phyloP scores from a whole-genome alignment of 2,888 invertebrate genomes.

The Drosophila infuscata region DNA sequence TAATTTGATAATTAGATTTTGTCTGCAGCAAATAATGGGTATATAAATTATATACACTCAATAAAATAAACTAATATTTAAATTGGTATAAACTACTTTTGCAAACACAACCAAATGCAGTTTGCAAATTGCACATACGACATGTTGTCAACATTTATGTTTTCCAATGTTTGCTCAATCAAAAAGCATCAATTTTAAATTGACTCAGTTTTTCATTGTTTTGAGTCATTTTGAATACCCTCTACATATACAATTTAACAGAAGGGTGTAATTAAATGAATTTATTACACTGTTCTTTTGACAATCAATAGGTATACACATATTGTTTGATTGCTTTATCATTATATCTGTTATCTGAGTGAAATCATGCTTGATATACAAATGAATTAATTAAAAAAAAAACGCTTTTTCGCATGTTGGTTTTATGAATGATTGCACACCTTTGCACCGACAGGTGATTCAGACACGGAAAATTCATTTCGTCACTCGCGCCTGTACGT shows the following conservation, averaged over 20 bases:
- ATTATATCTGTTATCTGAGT: background rate
- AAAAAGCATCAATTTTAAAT: slow-evolving; percentile 9
- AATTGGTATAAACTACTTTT: background rate
- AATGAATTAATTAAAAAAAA: slow-evolving; percentile 14
- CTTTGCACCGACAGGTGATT: slow-evolving; percentile 1
- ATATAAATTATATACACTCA: background rate
- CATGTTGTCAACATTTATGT: slow-evolving; percentile 9
- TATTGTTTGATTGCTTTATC: background rate
- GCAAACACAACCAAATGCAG: background rate
- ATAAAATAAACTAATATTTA: too few relatives aligned
- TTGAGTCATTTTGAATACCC: background rate
- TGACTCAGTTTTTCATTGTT: slow-evolving; percentile 14
- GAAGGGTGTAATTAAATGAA: background rate
- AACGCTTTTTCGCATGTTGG: background rate
- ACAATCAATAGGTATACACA: too few relatives aligned
- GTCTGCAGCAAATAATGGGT: background rate
- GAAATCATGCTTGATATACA: background rate
- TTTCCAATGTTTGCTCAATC: slow-evolving; percentile 7
- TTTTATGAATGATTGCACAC: background rate
- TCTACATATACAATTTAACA: background rate
- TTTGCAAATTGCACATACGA: slow-evolving; percentile 6
- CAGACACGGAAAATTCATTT: slow-evolving; percentile 17
- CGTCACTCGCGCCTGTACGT: slow-evolving; percentile 15
- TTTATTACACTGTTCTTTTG: background rate
- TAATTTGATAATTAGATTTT: background rate